A percentile compares a stretch with the other conserved stretches of the same genome.
These are phyloP conservation scores for Notechis scutatus DNA, from an alignment of 2,113 vertebrate genomes.

Conservation along the genomic window DNA sequence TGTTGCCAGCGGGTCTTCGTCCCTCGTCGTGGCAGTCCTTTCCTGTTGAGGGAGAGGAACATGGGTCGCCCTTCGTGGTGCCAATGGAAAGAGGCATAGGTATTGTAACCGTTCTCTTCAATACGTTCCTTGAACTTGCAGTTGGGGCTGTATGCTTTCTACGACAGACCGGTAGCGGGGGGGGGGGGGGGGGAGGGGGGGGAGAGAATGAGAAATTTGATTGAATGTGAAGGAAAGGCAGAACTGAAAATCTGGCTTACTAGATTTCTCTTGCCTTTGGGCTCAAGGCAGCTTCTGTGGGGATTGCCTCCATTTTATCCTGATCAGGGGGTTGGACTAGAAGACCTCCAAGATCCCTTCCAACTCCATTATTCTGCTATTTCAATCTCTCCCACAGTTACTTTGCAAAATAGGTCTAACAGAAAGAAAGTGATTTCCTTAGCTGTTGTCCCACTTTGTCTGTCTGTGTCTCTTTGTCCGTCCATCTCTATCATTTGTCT, in stretches of 20 bases:
- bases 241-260: background rate
- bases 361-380: too few species aligned
- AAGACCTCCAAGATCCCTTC: too few species aligned
- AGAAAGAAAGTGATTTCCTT: background rate
- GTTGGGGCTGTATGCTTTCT: conserved; percentile 85
- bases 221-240: background rate
- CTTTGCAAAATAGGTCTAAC: background rate
- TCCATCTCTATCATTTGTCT: too few species aligned
- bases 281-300: background rate
- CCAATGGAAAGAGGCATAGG: conserved; percentile 86
- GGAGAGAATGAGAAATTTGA: background rate
- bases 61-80: conserved; percentile 81
- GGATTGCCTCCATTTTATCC: background rate
- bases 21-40: conserved; percentile 76
- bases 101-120: conserved; percentile 94
- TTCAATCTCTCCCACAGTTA: background rate
- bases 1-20: conserved; percentile 79
- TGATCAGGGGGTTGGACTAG: too few species aligned
- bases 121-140: conserved; percentile 91
- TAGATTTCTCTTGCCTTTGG: background rate
- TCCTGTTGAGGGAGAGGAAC: conserved; percentile 85
- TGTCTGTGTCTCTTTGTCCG: background rate
- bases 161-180: conserved; percentile 26
- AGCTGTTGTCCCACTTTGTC: background rate
- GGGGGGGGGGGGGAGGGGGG: too few species aligned